Evolutionary conservation across 2,113 vertebrate genomes (phyloP).

Genomic region (Sigmodon hispidus): DNA sequence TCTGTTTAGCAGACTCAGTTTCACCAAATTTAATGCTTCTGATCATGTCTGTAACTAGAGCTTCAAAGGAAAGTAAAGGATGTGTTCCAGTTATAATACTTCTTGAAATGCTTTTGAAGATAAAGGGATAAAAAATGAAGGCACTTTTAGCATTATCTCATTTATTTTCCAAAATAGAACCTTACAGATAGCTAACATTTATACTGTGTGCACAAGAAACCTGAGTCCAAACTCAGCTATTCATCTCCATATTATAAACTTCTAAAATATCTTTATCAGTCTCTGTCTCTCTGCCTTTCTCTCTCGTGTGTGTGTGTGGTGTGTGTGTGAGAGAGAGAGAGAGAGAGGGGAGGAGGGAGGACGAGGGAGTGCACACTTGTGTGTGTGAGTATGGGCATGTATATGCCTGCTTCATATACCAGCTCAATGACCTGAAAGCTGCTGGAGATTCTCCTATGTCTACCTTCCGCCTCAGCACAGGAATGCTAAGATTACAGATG

Average conservation of each 20-base stretch:
- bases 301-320: background rate
- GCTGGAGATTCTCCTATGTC: background rate
- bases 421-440: background rate
- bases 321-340: too few relatives aligned
- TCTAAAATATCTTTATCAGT: background rate
- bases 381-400: too few relatives aligned
- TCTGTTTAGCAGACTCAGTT: background rate
- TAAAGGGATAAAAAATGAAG: background rate
- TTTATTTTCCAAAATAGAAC: background rate
- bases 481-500: background rate
- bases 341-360: too few relatives aligned
- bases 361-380: background rate
- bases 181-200: background rate
- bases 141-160: background rate
- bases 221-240: background rate
- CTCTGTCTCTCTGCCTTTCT: background rate
- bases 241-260: background rate
- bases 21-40: background rate
- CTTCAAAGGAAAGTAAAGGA: background rate
- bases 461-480: background rate
- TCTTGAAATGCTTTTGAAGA: background rate
- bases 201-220: background rate
- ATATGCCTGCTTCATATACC: background rate
- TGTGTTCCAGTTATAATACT: background rate
- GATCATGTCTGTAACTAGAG: background rate